These are phyloP conservation scores for Ditula angustiorana DNA, from an alignment of 2,888 invertebrate species.

Conservation along the genomic window DNA sequence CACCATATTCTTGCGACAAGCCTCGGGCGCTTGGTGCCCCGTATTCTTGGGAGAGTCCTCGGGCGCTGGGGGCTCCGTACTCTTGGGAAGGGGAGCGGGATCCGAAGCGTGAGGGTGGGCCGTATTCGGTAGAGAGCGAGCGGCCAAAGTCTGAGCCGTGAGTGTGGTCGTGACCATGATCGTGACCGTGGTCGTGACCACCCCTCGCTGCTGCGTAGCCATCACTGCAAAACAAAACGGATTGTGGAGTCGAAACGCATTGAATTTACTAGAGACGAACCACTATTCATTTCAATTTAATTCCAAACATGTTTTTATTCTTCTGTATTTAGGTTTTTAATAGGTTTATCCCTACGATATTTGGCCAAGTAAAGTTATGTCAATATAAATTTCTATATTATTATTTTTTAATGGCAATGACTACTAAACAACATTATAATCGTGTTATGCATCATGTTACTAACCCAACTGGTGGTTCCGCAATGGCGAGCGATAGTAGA, in stretches of 20 bases:
- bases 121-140: conserved; percentile 44
- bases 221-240: conserved; percentile 65
- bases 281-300: no score
- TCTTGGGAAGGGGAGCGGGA: conserved; percentile 51
- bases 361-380: no score
- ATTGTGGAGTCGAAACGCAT: no score
- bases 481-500: conserved; percentile 56
- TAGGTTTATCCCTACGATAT: no score
- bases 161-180: conserved; percentile 46
- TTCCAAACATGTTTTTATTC: no score
- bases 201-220: conserved; percentile 62
- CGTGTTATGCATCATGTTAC: conserved; percentile 41
- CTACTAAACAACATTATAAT: not conserved
- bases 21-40: conserved; percentile 45
- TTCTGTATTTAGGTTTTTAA: no score
- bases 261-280: no score
- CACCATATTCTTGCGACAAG: conserved; percentile 45
- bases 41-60: conserved; percentile 54
- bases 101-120: conserved; percentile 33
- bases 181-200: conserved; percentile 48
- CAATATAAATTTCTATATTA: no score
- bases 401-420: not conserved
- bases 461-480: conserved; percentile 75
- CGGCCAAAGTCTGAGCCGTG: conserved; percentile 36
- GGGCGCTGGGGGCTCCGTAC: conserved; percentile 23